phyloP scores from a whole-genome alignment of 2,888 invertebrate genomes.

The Oscheius sp. region DNA sequence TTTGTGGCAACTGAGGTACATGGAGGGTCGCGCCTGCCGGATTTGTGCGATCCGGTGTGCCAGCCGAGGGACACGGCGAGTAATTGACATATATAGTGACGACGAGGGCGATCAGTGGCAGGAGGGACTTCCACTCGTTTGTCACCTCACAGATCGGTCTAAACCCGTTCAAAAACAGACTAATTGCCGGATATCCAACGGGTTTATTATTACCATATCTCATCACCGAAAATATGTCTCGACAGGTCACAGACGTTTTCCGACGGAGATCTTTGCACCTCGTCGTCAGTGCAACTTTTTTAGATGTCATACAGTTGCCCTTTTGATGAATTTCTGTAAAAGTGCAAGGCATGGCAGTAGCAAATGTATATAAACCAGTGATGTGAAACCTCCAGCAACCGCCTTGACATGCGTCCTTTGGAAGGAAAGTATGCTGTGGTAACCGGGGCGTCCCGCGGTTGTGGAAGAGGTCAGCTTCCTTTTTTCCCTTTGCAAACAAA shows the following conservation, averaged over 20 bases:
- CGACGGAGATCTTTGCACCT: not conserved
- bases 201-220: not conserved
- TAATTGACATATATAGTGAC: conserved; percentile 36
- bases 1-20: conserved; percentile 9
- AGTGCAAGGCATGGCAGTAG: not conserved
- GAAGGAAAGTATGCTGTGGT: conserved; percentile 34
- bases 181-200: not conserved
- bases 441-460: conserved; percentile 32
- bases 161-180: conserved; percentile 8
- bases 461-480: conserved; percentile 9
- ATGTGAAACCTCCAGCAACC: not conserved
- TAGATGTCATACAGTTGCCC: not conserved
- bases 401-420: conserved; percentile 18
- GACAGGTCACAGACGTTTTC: not conserved
- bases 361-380: conserved; percentile 1
- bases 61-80: not conserved
- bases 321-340: not conserved
- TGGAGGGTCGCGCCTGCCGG: conserved; percentile 32
- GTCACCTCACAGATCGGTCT: not conserved
- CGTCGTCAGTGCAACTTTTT: not conserved
- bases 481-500: not conserved
- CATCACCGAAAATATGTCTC: not conserved
- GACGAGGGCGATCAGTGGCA: conserved; percentile 20
- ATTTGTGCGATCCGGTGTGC: conserved; percentile 33
- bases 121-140: conserved; percentile 20